phyloP scores from a whole-genome alignment of 2,888 invertebrate genomes.

The Lasiommata megera region DNA sequence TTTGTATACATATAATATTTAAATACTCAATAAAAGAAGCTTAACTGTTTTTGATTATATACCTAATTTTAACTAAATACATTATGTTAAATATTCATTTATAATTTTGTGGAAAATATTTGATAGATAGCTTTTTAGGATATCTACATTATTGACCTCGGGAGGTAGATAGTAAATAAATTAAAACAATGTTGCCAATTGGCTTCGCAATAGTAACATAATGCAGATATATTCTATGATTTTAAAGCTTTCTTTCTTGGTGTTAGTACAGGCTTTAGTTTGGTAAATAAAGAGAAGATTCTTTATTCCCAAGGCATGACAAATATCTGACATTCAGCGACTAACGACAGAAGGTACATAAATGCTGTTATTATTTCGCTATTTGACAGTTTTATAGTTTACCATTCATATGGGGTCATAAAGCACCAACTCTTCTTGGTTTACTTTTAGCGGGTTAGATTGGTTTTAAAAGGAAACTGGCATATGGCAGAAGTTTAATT shows the following conservation, averaged over 20 bases:
- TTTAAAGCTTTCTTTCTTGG: conserved; percentile 36
- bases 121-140: conserved; percentile 15
- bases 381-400: no score
- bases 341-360: background rate
- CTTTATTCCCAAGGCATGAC: background rate
- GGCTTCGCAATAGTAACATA: conserved; percentile 14
- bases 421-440: no score
- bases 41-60: background rate
- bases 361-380: no score
- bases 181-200: conserved; percentile 26
- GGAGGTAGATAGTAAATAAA: conserved; percentile 34
- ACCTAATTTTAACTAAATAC: conserved; percentile 4
- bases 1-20: background rate
- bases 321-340: background rate
- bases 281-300: background rate
- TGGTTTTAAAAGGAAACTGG: no score
- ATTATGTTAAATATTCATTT: background rate
- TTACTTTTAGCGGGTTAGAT: no score
- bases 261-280: conserved; percentile 27
- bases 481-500: no score
- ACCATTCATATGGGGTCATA: no score
- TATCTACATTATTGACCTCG: conserved; percentile 31
- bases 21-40: background rate
- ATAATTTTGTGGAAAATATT: conserved; percentile 10
- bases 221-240: conserved; percentile 19